A percentile compares a stretch with the other conserved stretches of the same genome.
phyloP scores from a whole-genome alignment of 35 echinoderm and acorn worm species.

The Amphiura filiformis region DNA sequence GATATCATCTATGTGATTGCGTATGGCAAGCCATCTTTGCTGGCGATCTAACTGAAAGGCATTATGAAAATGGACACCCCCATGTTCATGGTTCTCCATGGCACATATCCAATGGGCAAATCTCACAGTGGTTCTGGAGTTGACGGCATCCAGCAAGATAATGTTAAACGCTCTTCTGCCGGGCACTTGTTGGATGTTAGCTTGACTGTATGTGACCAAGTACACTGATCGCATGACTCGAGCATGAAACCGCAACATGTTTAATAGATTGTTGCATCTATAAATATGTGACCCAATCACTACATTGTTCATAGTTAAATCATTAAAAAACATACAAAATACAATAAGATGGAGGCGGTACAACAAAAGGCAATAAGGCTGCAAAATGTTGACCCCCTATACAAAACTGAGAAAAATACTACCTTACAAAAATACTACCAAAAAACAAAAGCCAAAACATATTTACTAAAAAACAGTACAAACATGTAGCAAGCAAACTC shows the following conservation, averaged over 20 bases:
- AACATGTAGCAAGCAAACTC: too few species aligned
- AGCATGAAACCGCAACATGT: not conserved
- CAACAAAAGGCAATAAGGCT: too few species aligned
- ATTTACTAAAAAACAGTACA: too few species aligned
- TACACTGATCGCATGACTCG: constrained; percentile 25
- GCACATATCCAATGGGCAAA: constrained; percentile 32
- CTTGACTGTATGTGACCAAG: constrained; percentile 51
- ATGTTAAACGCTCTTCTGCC: not conserved
- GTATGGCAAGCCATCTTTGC: constrained; percentile 1
- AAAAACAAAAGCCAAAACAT: too few species aligned
- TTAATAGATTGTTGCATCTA: too few species aligned
- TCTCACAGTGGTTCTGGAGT: not conserved
- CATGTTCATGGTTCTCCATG: constrained; percentile 17
- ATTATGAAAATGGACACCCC: constrained; percentile 40
- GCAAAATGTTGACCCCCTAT: too few species aligned
- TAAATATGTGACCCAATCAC: too few species aligned
- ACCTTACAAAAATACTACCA: too few species aligned
- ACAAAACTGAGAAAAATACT: too few species aligned
- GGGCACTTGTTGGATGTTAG: not conserved
- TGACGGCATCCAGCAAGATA: not conserved
- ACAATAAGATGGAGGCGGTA: too few species aligned
- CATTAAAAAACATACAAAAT: too few species aligned
- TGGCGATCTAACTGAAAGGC: constrained; percentile 28
- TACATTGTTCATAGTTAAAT: too few species aligned
- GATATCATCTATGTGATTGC: not conserved